These are phyloP conservation scores for Samia ricini DNA, from an alignment of 1,140 invertebrate species.

Conservation along the genomic window DNA sequence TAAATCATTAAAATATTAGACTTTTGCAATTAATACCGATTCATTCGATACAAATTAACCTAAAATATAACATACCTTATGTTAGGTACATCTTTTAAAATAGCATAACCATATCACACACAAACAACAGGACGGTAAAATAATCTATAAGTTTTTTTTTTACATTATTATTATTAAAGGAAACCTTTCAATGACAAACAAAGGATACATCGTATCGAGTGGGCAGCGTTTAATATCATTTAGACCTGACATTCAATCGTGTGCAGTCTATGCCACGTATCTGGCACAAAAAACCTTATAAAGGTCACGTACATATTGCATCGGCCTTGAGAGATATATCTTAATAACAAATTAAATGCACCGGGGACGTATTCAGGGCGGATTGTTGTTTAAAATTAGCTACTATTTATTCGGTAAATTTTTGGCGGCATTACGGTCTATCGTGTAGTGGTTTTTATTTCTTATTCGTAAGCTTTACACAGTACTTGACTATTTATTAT, in stretches of 20 bases:
- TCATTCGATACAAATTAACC: too few species aligned
- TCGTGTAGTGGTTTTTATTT: too few species aligned
- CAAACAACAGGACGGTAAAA: background rate
- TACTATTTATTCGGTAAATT: too few species aligned
- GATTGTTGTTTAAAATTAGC: too few species aligned
- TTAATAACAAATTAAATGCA: constrained; percentile 9
- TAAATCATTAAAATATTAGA: too few species aligned
- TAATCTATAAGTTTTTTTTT: too few species aligned
- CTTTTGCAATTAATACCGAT: too few species aligned
- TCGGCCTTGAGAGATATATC: constrained; percentile 5
- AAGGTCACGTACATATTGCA: constrained; percentile 10
- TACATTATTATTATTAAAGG: background rate
- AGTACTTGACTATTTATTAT: too few species aligned
- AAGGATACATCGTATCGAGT: background rate
- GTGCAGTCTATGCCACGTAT: constrained; percentile 8
- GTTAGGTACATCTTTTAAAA: too few species aligned
- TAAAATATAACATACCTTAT: too few species aligned
- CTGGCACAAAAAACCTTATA: background rate
- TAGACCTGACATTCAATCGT: constrained; percentile 8
- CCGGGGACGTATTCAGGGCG: background rate
- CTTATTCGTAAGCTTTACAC: too few species aligned
- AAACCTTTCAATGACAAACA: background rate
- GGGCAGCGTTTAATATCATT: background rate
- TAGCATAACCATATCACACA: background rate
- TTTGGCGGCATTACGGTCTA: too few species aligned